A percentile compares a stretch with the other conserved stretches of the same genome.
phyloP scores from a whole-genome alignment of 2,888 invertebrate species.

The Cantharis rufa region DNA sequence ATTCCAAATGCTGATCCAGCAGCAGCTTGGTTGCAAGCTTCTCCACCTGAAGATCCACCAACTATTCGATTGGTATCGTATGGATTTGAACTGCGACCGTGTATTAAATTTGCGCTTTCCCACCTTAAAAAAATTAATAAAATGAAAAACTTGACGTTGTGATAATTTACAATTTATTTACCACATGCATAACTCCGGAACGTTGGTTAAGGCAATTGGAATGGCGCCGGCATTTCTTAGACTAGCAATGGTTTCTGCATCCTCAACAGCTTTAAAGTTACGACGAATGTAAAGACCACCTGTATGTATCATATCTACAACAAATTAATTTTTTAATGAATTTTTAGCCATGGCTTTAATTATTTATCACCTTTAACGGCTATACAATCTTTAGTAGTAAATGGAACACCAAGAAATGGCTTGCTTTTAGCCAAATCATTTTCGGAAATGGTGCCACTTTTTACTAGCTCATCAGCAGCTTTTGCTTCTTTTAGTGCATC shows the following conservation, averaged over 20 bases:
- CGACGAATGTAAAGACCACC: constrained; percentile 76
- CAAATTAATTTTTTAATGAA: neutral
- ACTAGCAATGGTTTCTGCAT: constrained; percentile 74
- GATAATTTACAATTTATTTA: constrained; percentile 51
- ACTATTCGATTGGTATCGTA: constrained; percentile 84
- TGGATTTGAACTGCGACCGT: constrained; percentile 83
- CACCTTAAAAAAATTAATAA: constrained; percentile 59
- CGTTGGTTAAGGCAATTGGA: constrained; percentile 86
- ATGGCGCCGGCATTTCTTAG: constrained; percentile 85
- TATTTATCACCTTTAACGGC: constrained; percentile 70
- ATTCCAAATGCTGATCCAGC: constrained; percentile 88
- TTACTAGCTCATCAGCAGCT: constrained; percentile 73
- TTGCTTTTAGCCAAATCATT: constrained; percentile 69
- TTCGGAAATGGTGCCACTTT: constrained; percentile 61
- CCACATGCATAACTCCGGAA: constrained; percentile 96
- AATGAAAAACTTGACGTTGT: neutral
- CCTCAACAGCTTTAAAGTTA: constrained; percentile 66
- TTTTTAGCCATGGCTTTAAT: neutral
- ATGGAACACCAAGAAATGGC: constrained; percentile 89
- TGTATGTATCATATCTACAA: constrained; percentile 75
- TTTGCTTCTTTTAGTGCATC: constrained; percentile 79
- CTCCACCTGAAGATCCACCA: constrained; percentile 93
- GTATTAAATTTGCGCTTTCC: constrained; percentile 83
- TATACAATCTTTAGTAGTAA: constrained; percentile 88
- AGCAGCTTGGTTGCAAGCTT: constrained; percentile 75